Conservation (phyloP, 2,113 vertebrate genomes). For the Trematocara marginatum region DNA sequence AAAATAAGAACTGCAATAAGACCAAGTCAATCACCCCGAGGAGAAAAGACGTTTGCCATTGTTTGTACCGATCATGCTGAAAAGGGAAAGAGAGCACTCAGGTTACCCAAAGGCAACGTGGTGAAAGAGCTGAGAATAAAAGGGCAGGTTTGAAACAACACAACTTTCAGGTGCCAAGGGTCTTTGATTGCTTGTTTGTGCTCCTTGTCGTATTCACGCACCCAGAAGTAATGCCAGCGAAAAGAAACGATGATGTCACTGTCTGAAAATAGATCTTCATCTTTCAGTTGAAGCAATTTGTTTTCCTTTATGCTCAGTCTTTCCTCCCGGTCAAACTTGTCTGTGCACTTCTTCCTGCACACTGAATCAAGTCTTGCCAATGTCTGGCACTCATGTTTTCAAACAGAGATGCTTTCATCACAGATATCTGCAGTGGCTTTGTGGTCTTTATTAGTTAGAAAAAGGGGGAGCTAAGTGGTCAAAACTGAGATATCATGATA, state of each 20-base stretch:
- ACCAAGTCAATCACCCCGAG: slow-evolving; percentile 5
- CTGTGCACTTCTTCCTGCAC: not conserved
- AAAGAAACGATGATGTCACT: not conserved
- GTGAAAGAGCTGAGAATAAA: slow-evolving; percentile 57
- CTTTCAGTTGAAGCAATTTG: not conserved
- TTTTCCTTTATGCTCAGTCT: not conserved
- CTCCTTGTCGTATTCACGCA: not conserved
- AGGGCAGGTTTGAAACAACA: slow-evolving; percentile 12
- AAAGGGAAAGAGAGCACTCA: slow-evolving; percentile 50
- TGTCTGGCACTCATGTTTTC: not conserved
- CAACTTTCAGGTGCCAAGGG: not conserved
- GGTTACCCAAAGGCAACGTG: slow-evolving; percentile 22
- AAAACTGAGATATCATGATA: slow-evolving; percentile 14
- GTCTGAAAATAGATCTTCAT: slow-evolving; percentile 14
- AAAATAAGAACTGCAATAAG: slow-evolving; percentile 14
- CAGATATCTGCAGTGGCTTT: not conserved
- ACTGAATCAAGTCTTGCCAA: not conserved
- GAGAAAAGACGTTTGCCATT: slow-evolving; percentile 33
- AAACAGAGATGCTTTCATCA: not conserved
- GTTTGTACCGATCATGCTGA: slow-evolving; percentile 53
- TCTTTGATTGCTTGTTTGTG: not conserved
- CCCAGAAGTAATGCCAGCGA: not conserved
- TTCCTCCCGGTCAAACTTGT: slow-evolving; percentile 25
- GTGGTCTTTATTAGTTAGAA: slow-evolving; percentile 4
- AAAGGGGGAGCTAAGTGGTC: not conserved